These are phyloP conservation scores for Geopemphigus sp. DNA, from an alignment of 1,140 invertebrate genomes.

Conservation along the genomic window DNA sequence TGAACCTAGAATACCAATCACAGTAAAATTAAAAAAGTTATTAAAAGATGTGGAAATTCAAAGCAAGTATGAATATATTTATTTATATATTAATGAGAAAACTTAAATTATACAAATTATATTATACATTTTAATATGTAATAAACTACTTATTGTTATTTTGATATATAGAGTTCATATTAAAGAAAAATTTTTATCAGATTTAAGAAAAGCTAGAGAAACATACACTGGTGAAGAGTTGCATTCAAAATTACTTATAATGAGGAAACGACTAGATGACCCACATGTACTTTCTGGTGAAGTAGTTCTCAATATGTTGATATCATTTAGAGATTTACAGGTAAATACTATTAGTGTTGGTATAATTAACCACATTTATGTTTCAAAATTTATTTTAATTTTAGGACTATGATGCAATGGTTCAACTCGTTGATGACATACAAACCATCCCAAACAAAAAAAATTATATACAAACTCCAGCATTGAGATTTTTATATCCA, in stretches of 20 bases:
- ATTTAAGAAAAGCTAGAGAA: constrained; percentile 90
- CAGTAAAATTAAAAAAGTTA: constrained; percentile 73
- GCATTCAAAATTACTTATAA: constrained; percentile 79
- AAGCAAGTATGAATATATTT: constrained; percentile 70
- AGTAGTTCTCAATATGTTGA: constrained; percentile 87
- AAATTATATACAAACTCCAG: constrained; percentile 81
- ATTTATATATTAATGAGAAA: neutral
- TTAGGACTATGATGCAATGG: constrained; percentile 96
- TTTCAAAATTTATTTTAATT: constrained; percentile 51
- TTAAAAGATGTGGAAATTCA: constrained; percentile 93
- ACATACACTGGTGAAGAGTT: constrained; percentile 81
- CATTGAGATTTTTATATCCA: constrained; percentile 90
- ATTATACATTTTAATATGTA: neutral
- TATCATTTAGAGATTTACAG: constrained; percentile 88
- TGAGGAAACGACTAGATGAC: constrained; percentile 92
- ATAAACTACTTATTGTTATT: constrained; percentile 5
- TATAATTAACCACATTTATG: neutral
- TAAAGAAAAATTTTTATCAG: constrained; percentile 95
- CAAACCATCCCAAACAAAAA: constrained; percentile 88
- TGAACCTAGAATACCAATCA: constrained; percentile 64
- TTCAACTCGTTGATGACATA: constrained; percentile 92
- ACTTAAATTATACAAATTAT: neutral
- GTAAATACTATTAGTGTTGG: constrained; percentile 54
- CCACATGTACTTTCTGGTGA: constrained; percentile 94
- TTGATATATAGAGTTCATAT: constrained; percentile 77